These are phyloP conservation scores for Drosophila limbata DNA, from an alignment of 2,888 invertebrate genomes.

Conservation along the genomic window DNA sequence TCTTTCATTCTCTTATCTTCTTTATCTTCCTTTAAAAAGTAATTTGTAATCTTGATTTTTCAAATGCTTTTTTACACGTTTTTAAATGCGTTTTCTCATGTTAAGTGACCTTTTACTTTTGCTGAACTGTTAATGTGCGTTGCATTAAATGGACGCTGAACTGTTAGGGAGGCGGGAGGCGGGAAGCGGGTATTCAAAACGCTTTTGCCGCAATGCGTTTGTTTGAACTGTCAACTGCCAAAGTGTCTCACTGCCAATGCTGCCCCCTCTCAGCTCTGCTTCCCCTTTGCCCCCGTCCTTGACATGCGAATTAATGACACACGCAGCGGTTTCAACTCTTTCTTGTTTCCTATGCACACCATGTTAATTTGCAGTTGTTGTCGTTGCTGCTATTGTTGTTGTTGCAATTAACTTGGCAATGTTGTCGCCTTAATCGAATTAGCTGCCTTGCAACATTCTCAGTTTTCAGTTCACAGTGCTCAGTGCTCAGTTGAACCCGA, in stretches of 20 bases:
- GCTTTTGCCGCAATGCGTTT: conserved; percentile 36
- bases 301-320: conserved; percentile 48
- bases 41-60: background rate
- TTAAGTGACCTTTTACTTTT: conserved; percentile 25
- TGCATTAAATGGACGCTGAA: conserved; percentile 49
- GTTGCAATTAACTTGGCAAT: conserved; percentile 64
- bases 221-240: conserved; percentile 37
- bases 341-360: conserved; percentile 15
- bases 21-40: too few species aligned
- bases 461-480: background rate
- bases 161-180: conserved; percentile 23
- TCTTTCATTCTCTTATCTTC: too few species aligned
- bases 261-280: too few species aligned
- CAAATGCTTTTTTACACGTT: background rate
- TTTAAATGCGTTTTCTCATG: conserved; percentile 21
- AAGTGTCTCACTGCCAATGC: conserved; percentile 8
- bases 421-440: conserved; percentile 73
- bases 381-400: conserved; percentile 31
- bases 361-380: conserved; percentile 30
- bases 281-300: background rate
- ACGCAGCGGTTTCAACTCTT: conserved; percentile 37
- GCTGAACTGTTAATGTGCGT: conserved; percentile 18
- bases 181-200: conserved; percentile 1
- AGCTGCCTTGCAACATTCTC: conserved; percentile 41
- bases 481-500: conserved; percentile 20